Evolutionary conservation across 1,140 invertebrate genomes (phyloP), one percentile per base, ranked within the genome.

Genomic region (Dufourea novaeangliae): DNA sequence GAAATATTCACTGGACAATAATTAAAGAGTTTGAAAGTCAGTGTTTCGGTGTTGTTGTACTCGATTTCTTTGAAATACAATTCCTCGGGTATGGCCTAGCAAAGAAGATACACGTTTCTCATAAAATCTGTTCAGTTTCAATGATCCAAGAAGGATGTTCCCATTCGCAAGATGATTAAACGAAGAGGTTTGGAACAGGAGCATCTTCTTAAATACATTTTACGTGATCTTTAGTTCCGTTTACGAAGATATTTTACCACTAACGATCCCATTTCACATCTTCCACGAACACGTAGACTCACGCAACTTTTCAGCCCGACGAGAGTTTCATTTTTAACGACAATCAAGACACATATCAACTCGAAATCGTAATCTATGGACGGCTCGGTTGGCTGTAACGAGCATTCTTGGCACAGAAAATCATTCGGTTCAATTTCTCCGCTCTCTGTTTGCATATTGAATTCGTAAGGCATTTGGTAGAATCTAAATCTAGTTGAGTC

Each of bases 351-450:
- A 25, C 86, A 90, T 54, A 66, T 29, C 25, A 90, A 4, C 5
- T 79, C 59, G 52, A 90, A 90, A 27, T 79, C 78, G n/a, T 90
- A 89, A 25, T 86, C 50, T 44, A 86, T 78, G 25, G 81, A 67
- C 27, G 50, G 17, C 14, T 80, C 34, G 8, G 17, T 20, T 8
- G 89, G 88, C 39, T 62, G 75, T 73, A 91, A 91, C n/a, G 41
- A 73, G 82, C 87, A 90, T 41, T 86, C 34, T 20, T 88, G 85
- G 37, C 29, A 63, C 14, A 86, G 27, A 29, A 67, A 87, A 72
- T 89, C 90, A 52, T 91, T 91, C 0, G 88, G 57, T 71, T 64
- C 27, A 41, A 91, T 85, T 22, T 77, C 22, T 10, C 88, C 88
- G 8, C 57, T 66, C 27, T 39, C 25, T 29, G 22, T 8, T n/a